phyloP scores from a whole-genome alignment of 2,797 vertebrate species.

The Ptychobarbus kaznakovi region DNA sequence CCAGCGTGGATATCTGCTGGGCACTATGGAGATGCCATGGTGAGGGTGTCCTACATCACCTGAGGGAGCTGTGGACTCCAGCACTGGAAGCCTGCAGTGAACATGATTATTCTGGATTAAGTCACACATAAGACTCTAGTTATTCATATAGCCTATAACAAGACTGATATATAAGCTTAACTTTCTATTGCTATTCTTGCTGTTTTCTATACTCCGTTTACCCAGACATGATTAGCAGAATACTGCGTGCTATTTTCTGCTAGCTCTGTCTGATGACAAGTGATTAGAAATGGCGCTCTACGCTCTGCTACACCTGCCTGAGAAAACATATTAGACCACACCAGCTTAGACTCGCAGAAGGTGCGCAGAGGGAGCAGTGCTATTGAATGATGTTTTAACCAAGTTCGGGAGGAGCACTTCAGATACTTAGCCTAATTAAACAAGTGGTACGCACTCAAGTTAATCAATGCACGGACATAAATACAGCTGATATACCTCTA shows the following conservation, averaged over 20 bases:
- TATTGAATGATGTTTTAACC: conserved; percentile 20
- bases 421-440: no score
- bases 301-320: conserved; percentile 30
- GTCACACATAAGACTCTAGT: background rate
- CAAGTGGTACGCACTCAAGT: no score
- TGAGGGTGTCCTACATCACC: conserved; percentile 91
- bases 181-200: background rate
- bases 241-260: background rate
- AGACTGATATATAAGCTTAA: background rate
- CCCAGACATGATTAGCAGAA: background rate
- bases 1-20: conserved; percentile 95
- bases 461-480: no score
- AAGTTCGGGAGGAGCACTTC: no score
- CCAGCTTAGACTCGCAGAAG: conserved; percentile 1
- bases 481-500: no score
- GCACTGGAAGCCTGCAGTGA: conserved; percentile 84
- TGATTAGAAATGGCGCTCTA: conserved; percentile 17
- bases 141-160: background rate
- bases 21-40: conserved; percentile 94
- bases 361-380: conserved; percentile 34
- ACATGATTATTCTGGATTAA: conserved; percentile 12
- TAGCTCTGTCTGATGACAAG: conserved; percentile 21
- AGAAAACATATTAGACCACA: conserved; percentile 29
- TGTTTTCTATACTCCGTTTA: background rate
- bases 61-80: conserved; percentile 90